These are phyloP conservation scores for Melanaphis sacchari DNA, from an alignment of 1,140 invertebrate species.

Conservation along the genomic window DNA sequence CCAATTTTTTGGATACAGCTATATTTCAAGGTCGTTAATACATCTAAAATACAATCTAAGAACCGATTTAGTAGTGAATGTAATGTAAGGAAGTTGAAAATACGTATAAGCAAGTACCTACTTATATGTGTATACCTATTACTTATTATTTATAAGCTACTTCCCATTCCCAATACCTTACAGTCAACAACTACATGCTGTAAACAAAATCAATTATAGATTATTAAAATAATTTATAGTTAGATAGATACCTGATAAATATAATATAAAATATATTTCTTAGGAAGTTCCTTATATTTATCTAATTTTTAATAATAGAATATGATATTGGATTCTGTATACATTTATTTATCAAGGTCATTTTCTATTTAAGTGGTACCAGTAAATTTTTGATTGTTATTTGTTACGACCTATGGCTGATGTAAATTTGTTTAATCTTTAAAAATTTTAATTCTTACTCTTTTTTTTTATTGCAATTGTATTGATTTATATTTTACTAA, in stretches of 20 bases:
- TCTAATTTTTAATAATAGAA: background rate
- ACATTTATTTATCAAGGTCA: background rate
- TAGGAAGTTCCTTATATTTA: background rate
- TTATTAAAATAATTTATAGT: background rate
- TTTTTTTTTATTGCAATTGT: background rate
- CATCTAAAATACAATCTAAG: background rate
- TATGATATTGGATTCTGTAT: background rate
- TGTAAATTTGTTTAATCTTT: background rate
- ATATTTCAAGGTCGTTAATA: background rate
- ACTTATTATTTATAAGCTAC: background rate
- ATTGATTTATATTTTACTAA: background rate
- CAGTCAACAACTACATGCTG: background rate
- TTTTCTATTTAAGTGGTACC: background rate
- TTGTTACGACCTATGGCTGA: background rate
- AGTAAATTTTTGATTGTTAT: background rate
- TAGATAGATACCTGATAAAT: background rate
- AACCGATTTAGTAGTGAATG: background rate
- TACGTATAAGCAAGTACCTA: background rate
- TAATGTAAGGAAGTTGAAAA: background rate
- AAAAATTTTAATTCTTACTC: background rate
- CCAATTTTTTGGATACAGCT: background rate
- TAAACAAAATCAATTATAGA: background rate
- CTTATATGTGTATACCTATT: background rate
- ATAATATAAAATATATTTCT: background rate
- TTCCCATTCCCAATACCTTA: background rate